These are phyloP conservation scores for Lethrus apterus DNA, from an alignment of 1,140 invertebrate genomes.

Conservation along the genomic window DNA sequence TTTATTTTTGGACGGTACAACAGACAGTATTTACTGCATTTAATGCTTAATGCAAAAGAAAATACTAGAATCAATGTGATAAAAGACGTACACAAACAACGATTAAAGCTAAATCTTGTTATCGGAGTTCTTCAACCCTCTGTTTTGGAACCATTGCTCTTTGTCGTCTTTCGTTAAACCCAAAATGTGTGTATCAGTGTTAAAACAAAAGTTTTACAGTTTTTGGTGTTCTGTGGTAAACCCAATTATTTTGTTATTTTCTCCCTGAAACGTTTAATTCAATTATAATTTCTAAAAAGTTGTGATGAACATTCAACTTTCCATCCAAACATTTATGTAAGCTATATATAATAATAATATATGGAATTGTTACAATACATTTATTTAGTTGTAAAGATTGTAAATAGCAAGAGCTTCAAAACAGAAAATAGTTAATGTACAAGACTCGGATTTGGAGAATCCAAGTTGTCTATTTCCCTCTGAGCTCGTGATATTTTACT, in stretches of 20 bases:
- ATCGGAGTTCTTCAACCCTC: not conserved
- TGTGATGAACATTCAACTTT: not conserved
- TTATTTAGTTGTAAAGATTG: not conserved
- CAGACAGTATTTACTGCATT: too few species aligned
- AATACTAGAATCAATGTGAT: too few species aligned
- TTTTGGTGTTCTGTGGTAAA: constrained; percentile 6
- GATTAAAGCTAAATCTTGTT: too few species aligned
- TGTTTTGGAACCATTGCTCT: not conserved
- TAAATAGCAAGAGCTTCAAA: not conserved
- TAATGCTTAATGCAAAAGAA: too few species aligned
- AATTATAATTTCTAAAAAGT: constrained; percentile 7
- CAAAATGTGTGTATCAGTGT: constrained; percentile 1
- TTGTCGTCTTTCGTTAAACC: not conserved
- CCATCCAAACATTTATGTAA: constrained; percentile 2
- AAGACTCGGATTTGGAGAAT: constrained; percentile 41
- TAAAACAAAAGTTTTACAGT: not conserved
- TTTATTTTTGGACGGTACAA: too few species aligned
- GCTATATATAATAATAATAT: not conserved
- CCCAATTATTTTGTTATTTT: constrained; percentile 8
- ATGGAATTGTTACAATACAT: constrained; percentile 2
- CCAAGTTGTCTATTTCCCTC: constrained; percentile 75
- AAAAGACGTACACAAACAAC: too few species aligned
- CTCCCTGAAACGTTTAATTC: constrained; percentile 6
- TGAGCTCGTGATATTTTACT: constrained; percentile 89
- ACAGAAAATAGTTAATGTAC: constrained; percentile 33